Evolutionary conservation across 2,113 vertebrate genomes (phyloP), one percentile per base, ranked within the genome.

Genomic region (Ophthalmolycus amberensis): DNA sequence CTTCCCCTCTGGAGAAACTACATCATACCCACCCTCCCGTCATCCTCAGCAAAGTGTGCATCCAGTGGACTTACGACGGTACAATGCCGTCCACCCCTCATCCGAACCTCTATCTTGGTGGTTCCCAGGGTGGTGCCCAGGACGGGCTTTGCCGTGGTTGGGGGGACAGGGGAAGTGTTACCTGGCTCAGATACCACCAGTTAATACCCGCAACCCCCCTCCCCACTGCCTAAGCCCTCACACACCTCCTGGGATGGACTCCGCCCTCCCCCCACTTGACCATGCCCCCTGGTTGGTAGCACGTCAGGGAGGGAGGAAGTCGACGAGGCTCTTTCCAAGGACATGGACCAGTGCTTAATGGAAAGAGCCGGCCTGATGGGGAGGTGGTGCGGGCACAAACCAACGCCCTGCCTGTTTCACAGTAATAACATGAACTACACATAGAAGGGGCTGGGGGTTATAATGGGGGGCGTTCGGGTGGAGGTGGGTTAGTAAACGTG

Each of bases 301-400:
- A 15, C 29, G 37, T 83, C 70, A 54, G 29, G 58, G 60, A 67
- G 73, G 64, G 58, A 37, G 80, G 58, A 38, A 32, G 46, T 42
- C 16, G 3, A n/a, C 15, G 8, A 27, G 62, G 83, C 76, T 85
- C 75, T 89, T 90, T 90, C 86, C 68, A 75, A 79, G 88, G 91
- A 95, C 92, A 94, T 80, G 82, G 84, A 91, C 83, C 80, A 34
- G 65, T 87, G 75, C 78, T 73, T 81, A 42, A 77, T 46, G 87
- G 88, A 88, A 85, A 85, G 76, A 83, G 22, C 65, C 15, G 27
- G 74, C 22, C 62, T 58, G 76, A 66, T 16, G 22, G 44, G 62
- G 64, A 70, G 76, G 71, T 25, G 42, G 58, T 15, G 60, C 6
- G 20, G 75, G 70, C 15, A 1, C 64, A 71, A 66, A 65, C 38